Evolutionary conservation across 92 coral and sea anemone species (phyloP).

Genomic region (Phenganax marumi): DNA sequence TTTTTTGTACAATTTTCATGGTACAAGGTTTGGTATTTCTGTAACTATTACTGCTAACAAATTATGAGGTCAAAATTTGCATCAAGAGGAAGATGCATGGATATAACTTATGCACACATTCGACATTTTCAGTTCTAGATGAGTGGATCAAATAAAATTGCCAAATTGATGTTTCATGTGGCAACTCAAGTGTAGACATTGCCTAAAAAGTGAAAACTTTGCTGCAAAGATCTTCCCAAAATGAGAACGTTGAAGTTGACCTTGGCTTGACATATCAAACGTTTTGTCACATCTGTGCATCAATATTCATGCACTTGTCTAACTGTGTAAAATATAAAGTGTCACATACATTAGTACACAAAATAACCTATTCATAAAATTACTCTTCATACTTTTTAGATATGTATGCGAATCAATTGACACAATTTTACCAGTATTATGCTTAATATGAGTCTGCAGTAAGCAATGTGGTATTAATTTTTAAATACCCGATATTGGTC

Average conservation of each 20-base stretch:
- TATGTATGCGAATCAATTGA: neutral
- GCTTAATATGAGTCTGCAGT: neutral
- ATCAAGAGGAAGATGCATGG: no score
- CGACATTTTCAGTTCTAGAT: no score
- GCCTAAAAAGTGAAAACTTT: neutral
- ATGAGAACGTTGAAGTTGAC: neutral
- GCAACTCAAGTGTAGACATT: no score
- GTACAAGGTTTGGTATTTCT: no score
- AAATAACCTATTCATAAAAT: neutral
- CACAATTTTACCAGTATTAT: neutral
- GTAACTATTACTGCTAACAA: no score
- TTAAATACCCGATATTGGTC: conserved; percentile 21
- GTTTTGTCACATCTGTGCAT: neutral
- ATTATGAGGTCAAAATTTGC: no score
- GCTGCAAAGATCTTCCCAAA: neutral
- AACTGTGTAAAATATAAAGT: neutral
- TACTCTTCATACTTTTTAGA: neutral
- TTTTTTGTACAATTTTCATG: no score
- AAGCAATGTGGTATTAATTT: neutral
- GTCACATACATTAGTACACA: neutral
- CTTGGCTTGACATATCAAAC: neutral
- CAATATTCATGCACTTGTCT: conserved; percentile 11
- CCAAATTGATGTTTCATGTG: no score
- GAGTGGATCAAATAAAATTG: no score
- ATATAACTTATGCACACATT: no score